phyloP scores from a whole-genome alignment of 2,888 invertebrate genomes.

The Achlya flavicornis region DNA sequence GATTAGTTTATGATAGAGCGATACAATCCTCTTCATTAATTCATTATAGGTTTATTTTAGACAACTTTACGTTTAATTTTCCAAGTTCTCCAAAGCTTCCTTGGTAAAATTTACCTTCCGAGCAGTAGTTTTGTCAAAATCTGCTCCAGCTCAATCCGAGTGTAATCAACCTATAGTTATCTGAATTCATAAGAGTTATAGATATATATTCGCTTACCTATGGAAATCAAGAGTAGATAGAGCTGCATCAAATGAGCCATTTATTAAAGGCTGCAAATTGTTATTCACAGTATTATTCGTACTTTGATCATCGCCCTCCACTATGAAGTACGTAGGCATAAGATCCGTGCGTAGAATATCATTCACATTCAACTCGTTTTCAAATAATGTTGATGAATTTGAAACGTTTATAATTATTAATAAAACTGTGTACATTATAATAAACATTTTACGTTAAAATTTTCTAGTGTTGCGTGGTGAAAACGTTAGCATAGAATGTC shows the following conservation, averaged over 20 bases:
- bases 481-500: slow-evolving; percentile 39
- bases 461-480: slow-evolving; percentile 22
- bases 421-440: slow-evolving; percentile 10
- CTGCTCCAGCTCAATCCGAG: too few species aligned
- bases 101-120: too few species aligned
- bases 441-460: slow-evolving; percentile 23
- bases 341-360: slow-evolving; percentile 88
- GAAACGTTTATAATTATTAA: background rate
- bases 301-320: slow-evolving; percentile 59
- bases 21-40: too few species aligned
- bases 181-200: background rate
- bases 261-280: slow-evolving; percentile 49
- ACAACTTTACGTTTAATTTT: too few species aligned
- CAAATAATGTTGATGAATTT: slow-evolving; percentile 44
- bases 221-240: slow-evolving; percentile 87
- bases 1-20: too few species aligned
- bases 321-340: slow-evolving; percentile 87
- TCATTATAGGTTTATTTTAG: too few species aligned
- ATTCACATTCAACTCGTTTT: slow-evolving; percentile 81
- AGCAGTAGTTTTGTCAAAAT: too few species aligned
- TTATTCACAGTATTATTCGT: slow-evolving; percentile 36
- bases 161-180: too few species aligned
- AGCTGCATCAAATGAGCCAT: slow-evolving; percentile 86
- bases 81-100: too few species aligned
- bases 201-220: slow-evolving; percentile 74